A percentile compares a stretch with the other conserved stretches of the same genome.
Evolutionary conservation across 2,888 invertebrate genomes (phyloP).

Genomic region (Zaprionus obscuricornis): DNA sequence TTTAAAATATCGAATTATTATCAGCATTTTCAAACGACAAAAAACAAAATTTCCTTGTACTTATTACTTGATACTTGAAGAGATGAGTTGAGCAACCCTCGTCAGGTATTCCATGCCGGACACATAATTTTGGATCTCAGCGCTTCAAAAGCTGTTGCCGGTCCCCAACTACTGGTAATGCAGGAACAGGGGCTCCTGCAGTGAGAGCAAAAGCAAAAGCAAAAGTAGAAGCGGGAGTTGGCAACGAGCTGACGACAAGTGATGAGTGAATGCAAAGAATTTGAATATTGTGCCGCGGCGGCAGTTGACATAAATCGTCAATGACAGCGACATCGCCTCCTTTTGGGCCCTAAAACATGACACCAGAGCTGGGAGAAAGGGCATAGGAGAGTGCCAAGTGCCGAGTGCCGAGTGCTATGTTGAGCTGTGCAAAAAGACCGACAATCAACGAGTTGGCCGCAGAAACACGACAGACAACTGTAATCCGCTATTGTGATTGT

Average conservation of each 20-base stretch:
- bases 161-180: conserved; percentile 15
- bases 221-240: not conserved
- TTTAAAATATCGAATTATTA: not conserved
- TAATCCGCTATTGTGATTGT: conserved; percentile 72
- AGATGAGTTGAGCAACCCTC: conserved; percentile 40
- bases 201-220: not conserved
- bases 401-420: not conserved
- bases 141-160: conserved; percentile 50
- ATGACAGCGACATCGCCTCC: conserved; percentile 80
- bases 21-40: too few relatives aligned
- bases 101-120: conserved; percentile 52
- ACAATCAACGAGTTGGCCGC: conserved; percentile 53
- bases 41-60: too few relatives aligned
- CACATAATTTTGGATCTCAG: conserved; percentile 61
- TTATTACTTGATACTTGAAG: too few relatives aligned
- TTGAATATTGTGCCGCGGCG: conserved; percentile 80
- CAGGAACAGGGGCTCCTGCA: conserved; percentile 9
- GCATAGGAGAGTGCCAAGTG: conserved; percentile 17
- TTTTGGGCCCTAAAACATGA: conserved; percentile 73
- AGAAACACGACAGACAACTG: conserved; percentile 77
- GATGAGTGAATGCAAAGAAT: conserved; percentile 81
- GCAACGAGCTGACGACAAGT: conserved; percentile 62
- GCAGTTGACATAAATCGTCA: conserved; percentile 82
- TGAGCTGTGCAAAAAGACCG: conserved; percentile 45
- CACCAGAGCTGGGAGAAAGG: conserved; percentile 14